Evolutionary conservation across 2,797 vertebrate species (phyloP).

Genomic region (Acridotheres tristis): DNA sequence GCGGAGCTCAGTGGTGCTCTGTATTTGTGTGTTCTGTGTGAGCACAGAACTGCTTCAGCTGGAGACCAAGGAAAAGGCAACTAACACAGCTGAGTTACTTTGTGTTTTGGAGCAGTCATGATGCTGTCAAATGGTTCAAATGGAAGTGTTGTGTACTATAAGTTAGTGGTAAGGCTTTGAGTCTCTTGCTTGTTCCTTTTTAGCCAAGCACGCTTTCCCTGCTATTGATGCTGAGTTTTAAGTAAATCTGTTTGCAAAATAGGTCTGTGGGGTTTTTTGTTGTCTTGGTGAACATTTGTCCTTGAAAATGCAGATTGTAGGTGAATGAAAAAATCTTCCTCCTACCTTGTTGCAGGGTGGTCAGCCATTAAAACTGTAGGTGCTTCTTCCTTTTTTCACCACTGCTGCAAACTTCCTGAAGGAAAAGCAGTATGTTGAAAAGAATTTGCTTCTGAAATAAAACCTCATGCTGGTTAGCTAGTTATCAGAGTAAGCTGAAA

Average conservation of each 20-base stretch:
- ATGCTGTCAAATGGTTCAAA: background rate
- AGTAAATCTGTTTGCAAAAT: background rate
- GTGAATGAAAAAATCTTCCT: background rate
- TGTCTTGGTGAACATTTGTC: rapidly evolving
- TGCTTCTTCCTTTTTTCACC: background rate
- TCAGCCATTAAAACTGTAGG: background rate
- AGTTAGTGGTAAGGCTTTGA: background rate
- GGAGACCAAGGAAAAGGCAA: background rate
- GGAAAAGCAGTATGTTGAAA: background rate
- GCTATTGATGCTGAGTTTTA: background rate
- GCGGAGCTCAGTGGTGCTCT: background rate
- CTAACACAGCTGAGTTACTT: background rate
- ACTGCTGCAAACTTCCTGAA: background rate
- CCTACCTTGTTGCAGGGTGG: background rate
- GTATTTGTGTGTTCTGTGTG: background rate
- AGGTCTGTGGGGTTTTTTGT: rapidly evolving
- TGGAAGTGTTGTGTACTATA: background rate
- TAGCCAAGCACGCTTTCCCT: background rate
- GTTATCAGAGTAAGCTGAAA: background rate
- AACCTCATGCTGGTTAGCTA: background rate
- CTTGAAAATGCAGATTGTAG: background rate
- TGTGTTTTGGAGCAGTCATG: background rate
- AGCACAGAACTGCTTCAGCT: background rate
- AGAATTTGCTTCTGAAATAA: background rate
- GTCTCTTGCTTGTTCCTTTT: background rate